Base-by-base conservation (phyloP, 2,888 invertebrate genomes). In the Drepanosiphum platanoidis region DNA sequence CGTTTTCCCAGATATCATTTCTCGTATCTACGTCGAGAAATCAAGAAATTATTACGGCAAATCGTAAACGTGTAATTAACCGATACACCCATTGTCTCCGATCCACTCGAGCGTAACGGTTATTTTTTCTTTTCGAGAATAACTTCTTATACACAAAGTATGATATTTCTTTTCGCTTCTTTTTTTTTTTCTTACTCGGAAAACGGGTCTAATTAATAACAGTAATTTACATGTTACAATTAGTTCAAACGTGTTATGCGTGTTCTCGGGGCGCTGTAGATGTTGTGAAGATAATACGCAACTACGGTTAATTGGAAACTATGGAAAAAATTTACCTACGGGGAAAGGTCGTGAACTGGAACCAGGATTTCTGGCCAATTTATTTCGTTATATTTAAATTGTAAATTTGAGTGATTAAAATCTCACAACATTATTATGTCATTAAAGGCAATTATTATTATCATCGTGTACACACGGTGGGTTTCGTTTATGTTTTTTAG, bases 331-430 rank as follows among this genome's bases (percentile, higher is more conserved):
- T 61, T 27, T 61, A 61, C 22, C 22, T 61, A 27, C 3, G 11
- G n/a, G n/a, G n/a, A 52, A 61, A 58, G 18, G 66, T 32, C 18
- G 27, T 68, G 11, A 58, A 70, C 80, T 32, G 27, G 58, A 81
- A 81, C 52, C 22, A 71, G 70, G 80, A 81, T 71, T 81, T 81
- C 70, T 22, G 58, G 80, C 58, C 13, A 81, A 71, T 81, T 81
- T 70, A 81, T 68, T 71, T 39, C 30, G n/a, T 42, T 18, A 32
- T n/a, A n/a, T 79, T 3, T 68, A 46, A 66, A 79, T 52, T 52
- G 22, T 32, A 66, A 9, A n/a, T 70, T 70, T 36, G 2, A 36
- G 22, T 15, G 36, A 61, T 27, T 32, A 46, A 18, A 79, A 7
- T 52, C 3, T 52, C n/a, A 8, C n/a, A 61, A 61, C 39, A 61